A percentile compares a stretch with the other conserved stretches of the same genome.
Evolutionary conservation across 1,140 invertebrate genomes (phyloP).

Genomic region (Drosophila funebris): DNA sequence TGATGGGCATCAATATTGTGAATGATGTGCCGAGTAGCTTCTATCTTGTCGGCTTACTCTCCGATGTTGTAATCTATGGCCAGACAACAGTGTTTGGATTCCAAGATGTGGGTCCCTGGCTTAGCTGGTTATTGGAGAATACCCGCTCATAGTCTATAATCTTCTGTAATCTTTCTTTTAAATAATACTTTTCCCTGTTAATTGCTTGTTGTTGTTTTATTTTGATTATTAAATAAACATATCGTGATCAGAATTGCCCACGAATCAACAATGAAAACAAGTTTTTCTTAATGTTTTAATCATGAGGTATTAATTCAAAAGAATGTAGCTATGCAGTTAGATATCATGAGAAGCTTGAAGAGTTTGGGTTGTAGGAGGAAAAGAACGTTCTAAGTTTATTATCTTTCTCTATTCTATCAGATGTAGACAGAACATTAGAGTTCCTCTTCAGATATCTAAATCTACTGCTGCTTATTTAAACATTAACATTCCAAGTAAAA

Average conservation of each 20-base stretch:
- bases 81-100: slow-evolving; percentile 32
- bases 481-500: too few species aligned
- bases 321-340: background rate
- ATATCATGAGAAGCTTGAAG: background rate
- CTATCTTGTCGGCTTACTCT: slow-evolving; percentile 50
- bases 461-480: too few species aligned
- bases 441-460: too few species aligned
- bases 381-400: too few species aligned
- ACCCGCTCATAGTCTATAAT: background rate
- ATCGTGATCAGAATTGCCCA: slow-evolving; percentile 30
- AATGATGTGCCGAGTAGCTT: slow-evolving; percentile 46
- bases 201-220: background rate
- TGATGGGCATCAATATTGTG: slow-evolving; percentile 55
- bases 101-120: slow-evolving; percentile 51
- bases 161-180: background rate
- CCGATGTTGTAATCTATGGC: background rate
- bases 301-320: slow-evolving; percentile 3
- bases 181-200: slow-evolving; percentile 17
- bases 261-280: slow-evolving; percentile 38
- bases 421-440: too few species aligned
- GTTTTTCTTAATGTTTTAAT: slow-evolving; percentile 39
- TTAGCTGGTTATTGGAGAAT: slow-evolving; percentile 48
- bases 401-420: too few species aligned
- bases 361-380: background rate
- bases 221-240: background rate